Conservation (phyloP, 2,888 invertebrate species). For the Chrysodeixis includens region DNA sequence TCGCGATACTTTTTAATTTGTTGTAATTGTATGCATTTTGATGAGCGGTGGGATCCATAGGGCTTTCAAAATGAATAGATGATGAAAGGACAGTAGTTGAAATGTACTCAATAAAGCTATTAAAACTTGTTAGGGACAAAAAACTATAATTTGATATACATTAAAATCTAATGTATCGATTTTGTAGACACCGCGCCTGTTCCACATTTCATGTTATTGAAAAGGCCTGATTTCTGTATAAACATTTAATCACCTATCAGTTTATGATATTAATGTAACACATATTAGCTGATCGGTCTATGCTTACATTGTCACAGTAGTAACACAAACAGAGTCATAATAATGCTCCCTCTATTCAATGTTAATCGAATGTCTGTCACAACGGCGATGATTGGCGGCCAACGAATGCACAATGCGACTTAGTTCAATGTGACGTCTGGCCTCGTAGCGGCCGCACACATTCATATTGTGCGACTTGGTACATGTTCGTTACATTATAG, state of each 20-base stretch:
- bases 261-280: too few species aligned
- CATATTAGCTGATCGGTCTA: not conserved
- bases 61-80: too few species aligned
- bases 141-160: too few species aligned
- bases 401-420: slow-evolving; percentile 26
- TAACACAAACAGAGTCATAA: slow-evolving; percentile 12
- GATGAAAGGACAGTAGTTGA: too few species aligned
- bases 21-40: not conserved
- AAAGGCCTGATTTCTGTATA: too few species aligned
- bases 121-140: too few species aligned
- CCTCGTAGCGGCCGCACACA: slow-evolving; percentile 41
- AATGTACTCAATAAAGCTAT: too few species aligned
- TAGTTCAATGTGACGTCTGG: slow-evolving; percentile 23
- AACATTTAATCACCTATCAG: too few species aligned
- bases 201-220: too few species aligned
- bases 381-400: slow-evolving; percentile 40
- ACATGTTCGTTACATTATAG: not conserved
- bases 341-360: slow-evolving; percentile 24
- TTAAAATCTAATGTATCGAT: too few species aligned
- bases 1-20: not conserved
- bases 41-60: too few species aligned
- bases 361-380: slow-evolving; percentile 51
- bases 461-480: slow-evolving; percentile 20
- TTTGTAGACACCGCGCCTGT: too few species aligned
- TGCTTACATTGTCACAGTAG: not conserved